Percentiles rank a stretch among this genome's conserved stretches.
These are phyloP conservation scores for Chloroclystis v-ata DNA, from an alignment of 2,888 invertebrate genomes.

Conservation along the genomic window DNA sequence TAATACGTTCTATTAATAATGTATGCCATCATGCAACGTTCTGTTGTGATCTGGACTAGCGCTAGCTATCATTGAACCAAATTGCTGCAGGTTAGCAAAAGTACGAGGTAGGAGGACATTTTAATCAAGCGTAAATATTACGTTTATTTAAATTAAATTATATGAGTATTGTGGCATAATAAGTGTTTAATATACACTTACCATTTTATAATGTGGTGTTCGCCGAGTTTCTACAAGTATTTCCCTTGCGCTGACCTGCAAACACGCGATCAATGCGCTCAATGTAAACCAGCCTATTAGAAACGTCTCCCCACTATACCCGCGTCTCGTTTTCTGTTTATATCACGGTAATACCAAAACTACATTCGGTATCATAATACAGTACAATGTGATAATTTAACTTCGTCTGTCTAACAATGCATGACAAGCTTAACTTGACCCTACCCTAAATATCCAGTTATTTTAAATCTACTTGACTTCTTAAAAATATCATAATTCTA, in stretches of 20 bases:
- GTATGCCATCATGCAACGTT: slow-evolving; percentile 59
- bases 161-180: background rate
- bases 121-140: slow-evolving; percentile 15
- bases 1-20: slow-evolving; percentile 57
- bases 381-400: no score
- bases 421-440: no score
- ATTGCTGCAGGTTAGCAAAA: slow-evolving; percentile 18
- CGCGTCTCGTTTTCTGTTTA: slow-evolving; percentile 39
- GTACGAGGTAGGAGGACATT: slow-evolving; percentile 19
- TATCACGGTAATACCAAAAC: slow-evolving; percentile 29
- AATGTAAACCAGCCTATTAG: slow-evolving; percentile 57
- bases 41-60: slow-evolving; percentile 45
- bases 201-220: slow-evolving; percentile 68
- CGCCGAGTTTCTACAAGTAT: slow-evolving; percentile 72
- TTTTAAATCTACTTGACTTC: background rate
- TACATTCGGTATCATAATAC: slow-evolving; percentile 9
- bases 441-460: no score
- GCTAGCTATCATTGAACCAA: slow-evolving; percentile 28
- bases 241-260: slow-evolving; percentile 74
- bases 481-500: background rate
- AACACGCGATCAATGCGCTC: slow-evolving; percentile 71
- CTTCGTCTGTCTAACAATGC: no score
- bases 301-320: slow-evolving; percentile 48
- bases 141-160: background rate
- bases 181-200: slow-evolving; percentile 44